Evolutionary conservation across 2,113 vertebrate species (phyloP), one percentile per base, ranked within the genome.

Genomic region (Aviceda subcristata): DNA sequence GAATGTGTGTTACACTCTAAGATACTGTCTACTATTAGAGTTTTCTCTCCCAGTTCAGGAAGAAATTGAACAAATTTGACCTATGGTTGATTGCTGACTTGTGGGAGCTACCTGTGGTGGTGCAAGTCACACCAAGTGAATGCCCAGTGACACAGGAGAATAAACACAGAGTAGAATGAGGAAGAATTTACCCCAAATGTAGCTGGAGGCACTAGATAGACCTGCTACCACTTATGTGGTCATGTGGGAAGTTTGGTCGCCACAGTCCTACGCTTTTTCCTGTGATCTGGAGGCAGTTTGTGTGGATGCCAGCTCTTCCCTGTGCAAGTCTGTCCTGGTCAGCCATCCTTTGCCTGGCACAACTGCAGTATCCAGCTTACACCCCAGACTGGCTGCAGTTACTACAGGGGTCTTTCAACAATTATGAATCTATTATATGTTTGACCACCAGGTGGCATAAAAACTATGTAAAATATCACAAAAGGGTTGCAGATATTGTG

Each of bases 391-490:
- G 22, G 10, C 38, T 45, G 18, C 1, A 6, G 41, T 55, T 29
- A 21, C 15, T 34, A 12, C 7, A 23, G 27, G 30, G 20, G 5
- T 51, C 43, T 24, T 85, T 90, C 67, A 72, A 11, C n/a, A 29
- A 26, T 41, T 39, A 34, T 17, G 41, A 43, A 11, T 73, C 60
- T 83, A 50, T 92, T 75, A 94, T 80, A 29, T 12, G 59, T 93
- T 39, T 91, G 88, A 88, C 97, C 97, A 97, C 72, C 90, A 97
- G 97, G 53, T 98, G 96, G 96, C 96, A 97, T 94, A 92, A 95
- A 97, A 96, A 95, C 92, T 82, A 95, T 94, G 85, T 68, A 82
- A 96, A 96, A 94, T 74, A 77, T 80, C 62, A 56, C 20, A 43
- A 38, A 82, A 18, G 3, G 7, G 4, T 41, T 79, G 68, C 41